Evolutionary conservation across 2,797 vertebrate genomes (phyloP).

Genomic region (Lacerta viridis): DNA sequence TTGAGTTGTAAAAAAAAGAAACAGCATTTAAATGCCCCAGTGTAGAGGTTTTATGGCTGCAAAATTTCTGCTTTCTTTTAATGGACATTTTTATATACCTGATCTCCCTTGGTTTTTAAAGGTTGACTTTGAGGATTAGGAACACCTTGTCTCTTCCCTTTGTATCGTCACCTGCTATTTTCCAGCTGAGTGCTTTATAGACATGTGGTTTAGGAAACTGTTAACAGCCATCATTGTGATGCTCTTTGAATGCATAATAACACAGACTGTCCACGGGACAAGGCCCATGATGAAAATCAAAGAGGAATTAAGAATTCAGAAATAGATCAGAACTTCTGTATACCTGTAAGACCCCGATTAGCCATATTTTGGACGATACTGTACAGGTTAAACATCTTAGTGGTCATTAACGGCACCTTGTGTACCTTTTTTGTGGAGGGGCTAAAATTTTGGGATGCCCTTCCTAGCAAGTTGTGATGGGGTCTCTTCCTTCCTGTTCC

Average conservation of each 20-base stretch:
- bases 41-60: not conserved
- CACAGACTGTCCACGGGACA: not conserved
- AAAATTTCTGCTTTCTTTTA: slow-evolving; percentile 20
- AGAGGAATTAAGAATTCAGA: not conserved
- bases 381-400: not conserved
- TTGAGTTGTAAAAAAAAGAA: slow-evolving; percentile 9
- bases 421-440: not conserved
- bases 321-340: not conserved
- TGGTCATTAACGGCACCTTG: not conserved
- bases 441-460: not conserved
- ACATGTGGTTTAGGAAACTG: not conserved
- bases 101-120: not conserved
- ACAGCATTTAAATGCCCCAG: not conserved
- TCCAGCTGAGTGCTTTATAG: not conserved
- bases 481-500: not conserved
- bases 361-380: not conserved
- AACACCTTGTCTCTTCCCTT: slow-evolving; percentile 12
- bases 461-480: not conserved
- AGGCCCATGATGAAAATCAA: slow-evolving; percentile 12
- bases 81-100: not conserved
- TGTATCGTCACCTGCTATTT: not conserved
- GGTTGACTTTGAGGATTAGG: not conserved
- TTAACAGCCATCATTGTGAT: not conserved
- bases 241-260: not conserved
- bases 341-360: not conserved